These are phyloP conservation scores for Pluvialis apricaria DNA, from an alignment of 2,113 vertebrate genomes.

Conservation along the genomic window DNA sequence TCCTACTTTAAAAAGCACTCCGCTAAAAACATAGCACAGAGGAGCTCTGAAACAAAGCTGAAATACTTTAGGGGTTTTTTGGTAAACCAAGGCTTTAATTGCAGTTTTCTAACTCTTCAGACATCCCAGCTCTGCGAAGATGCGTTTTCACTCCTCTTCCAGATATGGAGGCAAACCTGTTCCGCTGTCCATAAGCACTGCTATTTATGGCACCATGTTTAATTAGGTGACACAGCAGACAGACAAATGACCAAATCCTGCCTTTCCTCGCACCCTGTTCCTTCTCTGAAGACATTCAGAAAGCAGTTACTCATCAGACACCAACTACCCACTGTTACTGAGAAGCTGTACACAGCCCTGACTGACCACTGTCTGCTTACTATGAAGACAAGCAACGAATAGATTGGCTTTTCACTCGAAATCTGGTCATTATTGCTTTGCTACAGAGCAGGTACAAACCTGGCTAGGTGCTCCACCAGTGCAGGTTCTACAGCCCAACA, in stretches of 20 bases:
- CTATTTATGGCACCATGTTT: background rate
- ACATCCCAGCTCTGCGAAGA: background rate
- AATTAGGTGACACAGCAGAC: background rate
- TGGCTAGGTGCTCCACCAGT: background rate
- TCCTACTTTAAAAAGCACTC: background rate
- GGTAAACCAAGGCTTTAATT: background rate
- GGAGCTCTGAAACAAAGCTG: background rate
- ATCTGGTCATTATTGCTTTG: background rate
- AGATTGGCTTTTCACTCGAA: background rate
- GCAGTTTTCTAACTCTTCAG: background rate
- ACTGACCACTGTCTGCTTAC: background rate
- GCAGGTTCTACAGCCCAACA: background rate
- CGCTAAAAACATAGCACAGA: background rate
- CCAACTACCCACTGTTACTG: background rate
- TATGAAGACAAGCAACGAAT: background rate
- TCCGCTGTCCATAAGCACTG: rapidly evolving
- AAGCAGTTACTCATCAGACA: background rate
- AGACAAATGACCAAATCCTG: background rate
- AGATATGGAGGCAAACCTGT: background rate
- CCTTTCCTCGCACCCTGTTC: background rate
- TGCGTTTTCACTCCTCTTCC: background rate
- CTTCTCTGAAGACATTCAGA: background rate
- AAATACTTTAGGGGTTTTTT: background rate
- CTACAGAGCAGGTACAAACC: background rate
- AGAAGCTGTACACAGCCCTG: background rate